Conservation (phyloP, 2,797 vertebrate genomes). For the Sarcoramphus papa region DNA sequence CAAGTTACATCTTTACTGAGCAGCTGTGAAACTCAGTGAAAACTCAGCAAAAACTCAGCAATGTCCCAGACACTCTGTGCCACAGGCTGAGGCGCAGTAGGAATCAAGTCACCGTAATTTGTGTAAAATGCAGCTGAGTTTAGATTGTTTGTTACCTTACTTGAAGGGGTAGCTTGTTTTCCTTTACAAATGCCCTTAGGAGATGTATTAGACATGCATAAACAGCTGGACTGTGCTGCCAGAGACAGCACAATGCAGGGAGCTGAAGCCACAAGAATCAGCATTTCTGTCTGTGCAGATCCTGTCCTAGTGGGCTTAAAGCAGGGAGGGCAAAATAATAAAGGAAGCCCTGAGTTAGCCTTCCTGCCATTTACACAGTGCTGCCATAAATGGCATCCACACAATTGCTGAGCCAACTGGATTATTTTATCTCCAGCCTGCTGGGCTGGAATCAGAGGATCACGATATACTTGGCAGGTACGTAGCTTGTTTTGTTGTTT, state of each 20-base stretch:
- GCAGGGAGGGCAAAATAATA: not conserved
- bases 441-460: not conserved
- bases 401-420: not conserved
- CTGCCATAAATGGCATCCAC: not conserved
- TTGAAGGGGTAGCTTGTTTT: constrained; percentile 27
- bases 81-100: not conserved
- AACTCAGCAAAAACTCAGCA: not conserved
- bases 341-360: not conserved
- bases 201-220: constrained; percentile 11
- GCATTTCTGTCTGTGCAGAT: constrained; percentile 40
- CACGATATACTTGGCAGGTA: not conserved
- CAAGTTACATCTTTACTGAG: not conserved
- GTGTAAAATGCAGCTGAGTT: constrained; percentile 9
- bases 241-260: not conserved
- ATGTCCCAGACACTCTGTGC: not conserved
- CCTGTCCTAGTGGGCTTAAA: constrained; percentile 1
- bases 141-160: not conserved
- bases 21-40: not conserved
- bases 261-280: constrained; percentile 26
- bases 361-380: not conserved
- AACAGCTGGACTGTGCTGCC: constrained; percentile 34
- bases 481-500: not conserved
- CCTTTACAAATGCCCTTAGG: not conserved
- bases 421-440: constrained; percentile 11
- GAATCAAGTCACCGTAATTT: not conserved